A percentile compares a stretch with the other conserved stretches of the same genome.
Conservation (phyloP, 2,888 invertebrate genomes). For the Melanargia galathea region DNA sequence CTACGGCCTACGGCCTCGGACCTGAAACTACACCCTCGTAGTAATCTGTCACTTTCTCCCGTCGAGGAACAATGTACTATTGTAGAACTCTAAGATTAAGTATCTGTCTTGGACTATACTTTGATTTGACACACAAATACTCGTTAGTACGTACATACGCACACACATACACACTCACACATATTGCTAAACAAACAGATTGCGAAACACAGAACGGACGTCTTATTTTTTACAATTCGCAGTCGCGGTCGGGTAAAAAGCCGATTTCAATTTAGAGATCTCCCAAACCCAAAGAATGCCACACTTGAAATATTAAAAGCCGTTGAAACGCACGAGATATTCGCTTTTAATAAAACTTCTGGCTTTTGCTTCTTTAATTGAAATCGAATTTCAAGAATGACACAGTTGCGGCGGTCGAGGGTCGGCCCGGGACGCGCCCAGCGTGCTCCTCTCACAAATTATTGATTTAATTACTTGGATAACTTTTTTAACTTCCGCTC, state of each 20-base stretch:
- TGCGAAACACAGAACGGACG: too few species aligned
- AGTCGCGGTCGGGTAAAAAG: slow-evolving; percentile 24
- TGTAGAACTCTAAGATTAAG: too few species aligned
- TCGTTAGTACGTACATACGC: too few species aligned
- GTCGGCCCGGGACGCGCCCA: slow-evolving; percentile 41
- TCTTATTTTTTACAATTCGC: neutral
- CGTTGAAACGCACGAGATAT: slow-evolving; percentile 53
- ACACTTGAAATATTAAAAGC: slow-evolving; percentile 43
- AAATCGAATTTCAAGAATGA: slow-evolving; percentile 74
- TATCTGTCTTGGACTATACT: too few species aligned
- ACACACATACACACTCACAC: too few species aligned
- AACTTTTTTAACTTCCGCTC: too few species aligned
- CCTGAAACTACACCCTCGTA: too few species aligned
- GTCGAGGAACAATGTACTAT: too few species aligned
- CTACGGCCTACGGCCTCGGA: too few species aligned
- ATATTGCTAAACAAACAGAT: too few species aligned
- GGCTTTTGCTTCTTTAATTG: slow-evolving; percentile 74
- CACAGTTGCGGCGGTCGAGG: slow-evolving; percentile 66
- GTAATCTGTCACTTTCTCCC: too few species aligned
- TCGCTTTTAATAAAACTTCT: slow-evolving; percentile 74
- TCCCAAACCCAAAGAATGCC: slow-evolving; percentile 41
- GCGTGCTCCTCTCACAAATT: slow-evolving; percentile 46
- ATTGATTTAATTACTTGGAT: slow-evolving; percentile 28
- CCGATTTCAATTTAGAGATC: slow-evolving; percentile 44
- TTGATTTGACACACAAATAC: too few species aligned